phyloP scores from a whole-genome alignment of 2,113 vertebrate species.

The Corythoichthys haematopterus region DNA sequence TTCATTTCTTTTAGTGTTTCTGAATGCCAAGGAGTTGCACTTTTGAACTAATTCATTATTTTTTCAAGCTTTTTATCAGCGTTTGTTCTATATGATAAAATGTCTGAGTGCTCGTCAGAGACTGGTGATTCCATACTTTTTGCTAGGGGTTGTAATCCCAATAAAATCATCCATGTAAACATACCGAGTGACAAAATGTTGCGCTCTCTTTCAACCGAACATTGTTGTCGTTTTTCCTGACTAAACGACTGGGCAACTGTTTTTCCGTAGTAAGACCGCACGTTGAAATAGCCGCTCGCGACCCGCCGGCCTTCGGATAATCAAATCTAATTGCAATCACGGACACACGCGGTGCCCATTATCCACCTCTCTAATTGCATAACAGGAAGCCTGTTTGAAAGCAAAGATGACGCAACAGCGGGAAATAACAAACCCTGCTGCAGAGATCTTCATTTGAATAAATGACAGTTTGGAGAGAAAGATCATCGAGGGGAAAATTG shows the following conservation, averaged over 20 bases:
- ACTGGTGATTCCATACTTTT: no score
- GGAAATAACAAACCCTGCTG: constrained; percentile 25
- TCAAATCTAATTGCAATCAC: constrained; percentile 16
- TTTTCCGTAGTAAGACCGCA: neutral
- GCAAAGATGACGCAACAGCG: constrained; percentile 31
- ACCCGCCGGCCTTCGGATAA: constrained; percentile 3
- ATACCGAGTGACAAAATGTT: constrained; percentile 2
- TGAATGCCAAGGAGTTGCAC: no score
- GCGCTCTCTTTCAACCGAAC: constrained; percentile 9
- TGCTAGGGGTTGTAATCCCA: no score
- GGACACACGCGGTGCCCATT: constrained; percentile 11
- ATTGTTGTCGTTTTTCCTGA: neutral
- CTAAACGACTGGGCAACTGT: neutral
- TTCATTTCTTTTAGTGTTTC: no score
- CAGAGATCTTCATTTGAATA: constrained; percentile 25
- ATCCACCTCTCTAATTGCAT: constrained; percentile 15
- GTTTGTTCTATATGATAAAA: no score
- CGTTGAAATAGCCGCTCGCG: constrained; percentile 7
- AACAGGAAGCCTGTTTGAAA: constrained; percentile 11
- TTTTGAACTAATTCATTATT: no score
- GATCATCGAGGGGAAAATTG: constrained; percentile 21
- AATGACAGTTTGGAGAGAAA: constrained; percentile 27
- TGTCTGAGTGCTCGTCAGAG: no score
- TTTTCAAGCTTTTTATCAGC: no score
- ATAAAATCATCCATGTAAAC: no score